Percentiles rank a stretch among this genome's conserved stretches.
Evolutionary conservation across 2,113 vertebrate species (phyloP).

Genomic region (Mormyrus iriodes): DNA sequence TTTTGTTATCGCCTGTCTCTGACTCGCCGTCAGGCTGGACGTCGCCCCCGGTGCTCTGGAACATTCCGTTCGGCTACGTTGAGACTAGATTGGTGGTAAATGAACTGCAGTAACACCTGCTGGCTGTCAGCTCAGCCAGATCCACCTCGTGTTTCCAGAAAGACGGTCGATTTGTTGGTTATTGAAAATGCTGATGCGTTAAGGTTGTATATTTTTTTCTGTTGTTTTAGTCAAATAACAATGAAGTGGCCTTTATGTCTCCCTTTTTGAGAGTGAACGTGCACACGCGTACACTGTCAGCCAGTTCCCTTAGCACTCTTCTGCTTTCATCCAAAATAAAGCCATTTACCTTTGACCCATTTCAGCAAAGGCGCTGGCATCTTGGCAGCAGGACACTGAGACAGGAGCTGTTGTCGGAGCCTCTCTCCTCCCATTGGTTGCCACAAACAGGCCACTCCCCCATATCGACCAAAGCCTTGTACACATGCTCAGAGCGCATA

Average conservation of each 20-base stretch:
- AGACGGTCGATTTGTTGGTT: neutral
- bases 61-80: neutral
- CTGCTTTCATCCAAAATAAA: constrained; percentile 15
- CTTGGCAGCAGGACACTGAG: neutral
- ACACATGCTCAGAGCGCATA: constrained; percentile 55
- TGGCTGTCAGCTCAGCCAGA: neutral
- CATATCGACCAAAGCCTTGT: constrained; percentile 42
- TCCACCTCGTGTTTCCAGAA: neutral
- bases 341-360: constrained; percentile 38
- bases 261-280: neutral
- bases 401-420: neutral
- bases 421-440: neutral
- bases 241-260: neutral
- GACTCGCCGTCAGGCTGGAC: neutral
- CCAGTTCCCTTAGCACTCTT: constrained; percentile 1
- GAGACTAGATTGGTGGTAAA: neutral
- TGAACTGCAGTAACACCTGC: neutral
- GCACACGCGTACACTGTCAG: neutral
- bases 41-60: neutral
- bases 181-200: neutral
- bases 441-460: constrained; percentile 29
- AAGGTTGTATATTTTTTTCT: neutral
- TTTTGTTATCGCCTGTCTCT: neutral
- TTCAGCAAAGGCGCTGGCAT: neutral
- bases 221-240: neutral